A percentile compares a stretch with the other conserved stretches of the same genome.
These are phyloP conservation scores for Drosophila ogumai DNA, from an alignment of 1,140 invertebrate species.

Conservation along the genomic window DNA sequence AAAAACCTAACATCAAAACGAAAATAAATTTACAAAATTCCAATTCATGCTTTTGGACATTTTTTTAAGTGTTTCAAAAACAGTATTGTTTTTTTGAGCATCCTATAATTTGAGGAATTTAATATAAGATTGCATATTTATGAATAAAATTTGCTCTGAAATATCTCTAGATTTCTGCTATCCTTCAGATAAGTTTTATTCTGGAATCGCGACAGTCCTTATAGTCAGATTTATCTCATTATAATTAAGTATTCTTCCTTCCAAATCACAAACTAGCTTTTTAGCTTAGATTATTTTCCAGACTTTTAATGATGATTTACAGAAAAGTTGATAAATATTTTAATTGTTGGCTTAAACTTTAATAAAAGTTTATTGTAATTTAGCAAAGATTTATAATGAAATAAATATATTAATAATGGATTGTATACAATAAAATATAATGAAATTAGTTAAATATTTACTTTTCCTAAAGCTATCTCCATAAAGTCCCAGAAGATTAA, in stretches of 20 bases:
- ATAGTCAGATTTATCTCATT: background rate
- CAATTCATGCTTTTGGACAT: no score
- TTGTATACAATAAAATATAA: no score
- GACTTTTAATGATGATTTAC: background rate
- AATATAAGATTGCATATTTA: no score
- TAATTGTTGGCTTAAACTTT: background rate
- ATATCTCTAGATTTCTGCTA: background rate
- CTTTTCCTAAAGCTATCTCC: background rate
- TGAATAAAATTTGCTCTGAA: background rate
- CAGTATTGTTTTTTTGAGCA: no score
- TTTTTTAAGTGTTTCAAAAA: no score
- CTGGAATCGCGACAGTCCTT: background rate
- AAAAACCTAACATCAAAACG: no score
- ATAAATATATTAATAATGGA: no score
- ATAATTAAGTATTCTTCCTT: background rate
- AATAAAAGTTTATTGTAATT: background rate
- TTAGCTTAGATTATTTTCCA: background rate
- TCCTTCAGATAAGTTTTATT: background rate
- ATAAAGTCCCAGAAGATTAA: background rate
- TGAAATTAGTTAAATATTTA: background rate
- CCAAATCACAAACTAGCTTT: background rate
- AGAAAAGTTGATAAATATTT: background rate
- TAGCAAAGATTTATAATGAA: no score
- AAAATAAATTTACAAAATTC: no score
- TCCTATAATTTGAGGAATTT: no score